These are phyloP conservation scores for Calyptommatus sinebrachiatus DNA, from an alignment of 2,113 vertebrate species.

Conservation along the genomic window DNA sequence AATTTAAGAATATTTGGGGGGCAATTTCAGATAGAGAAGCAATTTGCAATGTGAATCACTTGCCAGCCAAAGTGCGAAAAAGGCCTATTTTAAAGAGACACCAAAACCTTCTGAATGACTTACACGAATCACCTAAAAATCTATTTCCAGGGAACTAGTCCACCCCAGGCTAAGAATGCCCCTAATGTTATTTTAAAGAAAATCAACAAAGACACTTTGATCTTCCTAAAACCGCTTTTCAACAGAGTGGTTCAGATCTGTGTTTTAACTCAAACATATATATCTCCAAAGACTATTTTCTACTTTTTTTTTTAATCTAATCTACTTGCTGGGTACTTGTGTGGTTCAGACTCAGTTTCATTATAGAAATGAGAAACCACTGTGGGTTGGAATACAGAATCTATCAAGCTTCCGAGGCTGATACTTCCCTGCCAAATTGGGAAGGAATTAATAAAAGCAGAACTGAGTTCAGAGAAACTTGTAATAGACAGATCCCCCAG, in stretches of 20 bases:
- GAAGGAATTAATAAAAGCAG: background rate
- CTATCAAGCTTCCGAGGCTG: background rate
- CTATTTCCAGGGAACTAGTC: constrained; percentile 24
- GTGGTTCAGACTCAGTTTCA: background rate
- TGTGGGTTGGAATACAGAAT: background rate
- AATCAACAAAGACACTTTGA: constrained; percentile 29
- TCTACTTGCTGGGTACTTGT: background rate
- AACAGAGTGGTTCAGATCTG: constrained; percentile 25
- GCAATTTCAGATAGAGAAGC: no score
- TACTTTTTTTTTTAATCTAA: background rate
- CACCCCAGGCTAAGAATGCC: constrained; percentile 31
- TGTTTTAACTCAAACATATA: constrained; percentile 26
- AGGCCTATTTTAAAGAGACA: no score
- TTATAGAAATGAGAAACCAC: background rate
- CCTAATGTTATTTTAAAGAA: constrained; percentile 34
- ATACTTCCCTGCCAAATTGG: background rate
- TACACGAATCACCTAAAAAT: constrained; percentile 31
- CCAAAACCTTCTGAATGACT: constrained; percentile 24
- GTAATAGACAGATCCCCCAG: no score
- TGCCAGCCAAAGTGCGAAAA: no score
- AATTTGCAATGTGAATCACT: no score
- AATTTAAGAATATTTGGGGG: no score
- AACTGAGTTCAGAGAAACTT: background rate
- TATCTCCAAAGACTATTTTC: background rate
- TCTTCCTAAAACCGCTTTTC: constrained; percentile 30